phyloP scores from a whole-genome alignment of 1,140 invertebrate genomes.

The Temnothorax longispinosus region DNA sequence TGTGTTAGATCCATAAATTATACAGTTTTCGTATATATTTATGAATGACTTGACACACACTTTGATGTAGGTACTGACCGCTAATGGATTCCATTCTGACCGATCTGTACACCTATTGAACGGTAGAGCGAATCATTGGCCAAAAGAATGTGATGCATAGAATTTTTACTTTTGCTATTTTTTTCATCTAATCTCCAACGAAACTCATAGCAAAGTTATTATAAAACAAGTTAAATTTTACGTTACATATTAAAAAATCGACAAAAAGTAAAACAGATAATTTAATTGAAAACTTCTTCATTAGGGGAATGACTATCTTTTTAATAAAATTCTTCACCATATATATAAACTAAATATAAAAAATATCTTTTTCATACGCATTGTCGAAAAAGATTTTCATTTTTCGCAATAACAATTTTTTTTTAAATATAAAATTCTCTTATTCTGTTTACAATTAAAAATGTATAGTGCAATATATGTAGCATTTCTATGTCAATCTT shows the following conservation, averaged over 20 bases:
- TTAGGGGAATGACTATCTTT: not conserved
- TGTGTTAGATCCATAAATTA: too few relatives aligned
- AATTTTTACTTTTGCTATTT: not conserved
- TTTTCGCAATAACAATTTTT: not conserved
- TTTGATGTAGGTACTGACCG: conserved; percentile 63
- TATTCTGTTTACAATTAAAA: not conserved
- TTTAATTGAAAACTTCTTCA: not conserved
- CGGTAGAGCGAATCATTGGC: not conserved
- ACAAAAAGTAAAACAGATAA: not conserved
- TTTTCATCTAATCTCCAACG: not conserved
- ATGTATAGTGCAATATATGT: not conserved
- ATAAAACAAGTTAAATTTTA: not conserved
- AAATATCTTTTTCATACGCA: not conserved
- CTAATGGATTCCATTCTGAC: conserved; percentile 58
- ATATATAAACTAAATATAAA: not conserved
- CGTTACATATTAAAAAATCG: not conserved
- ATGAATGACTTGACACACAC: conserved; percentile 62
- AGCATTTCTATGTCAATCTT: conserved; percentile 28
- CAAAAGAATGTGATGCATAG: not conserved
- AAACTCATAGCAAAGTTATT: not conserved
- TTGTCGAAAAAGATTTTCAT: not conserved
- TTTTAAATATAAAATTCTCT: not conserved
- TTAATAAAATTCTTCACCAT: not conserved
- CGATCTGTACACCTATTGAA: not conserved
- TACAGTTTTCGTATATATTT: conserved; percentile 58